Percentiles rank a stretch among this genome's conserved stretches.
phyloP scores from a whole-genome alignment of 2,113 vertebrate species.

The Nettapus auritus region DNA sequence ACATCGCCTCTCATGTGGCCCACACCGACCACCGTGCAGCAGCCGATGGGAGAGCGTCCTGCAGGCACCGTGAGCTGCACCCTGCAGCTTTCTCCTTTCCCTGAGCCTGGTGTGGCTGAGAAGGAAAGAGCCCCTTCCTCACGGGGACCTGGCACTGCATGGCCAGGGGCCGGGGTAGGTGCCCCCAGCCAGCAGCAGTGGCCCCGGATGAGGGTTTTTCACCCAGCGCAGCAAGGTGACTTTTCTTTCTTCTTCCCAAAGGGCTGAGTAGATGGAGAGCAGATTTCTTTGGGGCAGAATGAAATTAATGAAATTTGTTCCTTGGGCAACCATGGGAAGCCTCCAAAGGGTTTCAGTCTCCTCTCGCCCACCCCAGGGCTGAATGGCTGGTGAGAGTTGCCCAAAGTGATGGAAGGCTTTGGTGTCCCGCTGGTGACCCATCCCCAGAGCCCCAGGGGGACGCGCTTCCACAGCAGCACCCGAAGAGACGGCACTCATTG shows the following conservation, averaged over 20 bases:
- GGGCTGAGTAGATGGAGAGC: not conserved
- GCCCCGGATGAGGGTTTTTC: fast-evolving
- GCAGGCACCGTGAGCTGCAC: not conserved
- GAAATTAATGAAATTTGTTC: not conserved
- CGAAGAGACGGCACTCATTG: not conserved
- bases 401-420: not conserved
- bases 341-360: not conserved
- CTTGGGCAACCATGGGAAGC: not conserved
- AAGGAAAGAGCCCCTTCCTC: not conserved
- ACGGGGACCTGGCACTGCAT: not conserved
- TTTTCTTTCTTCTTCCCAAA: not conserved
- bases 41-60: not conserved
- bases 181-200: not conserved
- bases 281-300: not conserved
- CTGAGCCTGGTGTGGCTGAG: fast-evolving
- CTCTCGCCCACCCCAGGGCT: not conserved
- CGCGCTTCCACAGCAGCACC: not conserved
- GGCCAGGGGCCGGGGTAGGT: fast-evolving
- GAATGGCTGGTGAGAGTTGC: fast-evolving
- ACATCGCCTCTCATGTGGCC: not conserved
- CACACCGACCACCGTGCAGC: not conserved
- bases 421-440: not conserved
- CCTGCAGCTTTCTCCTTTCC: not conserved
- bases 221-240: fast-evolving
- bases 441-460: not conserved